Evolutionary conservation across 2,888 invertebrate genomes (phyloP).

Genomic region (Heliconius cydno): DNA sequence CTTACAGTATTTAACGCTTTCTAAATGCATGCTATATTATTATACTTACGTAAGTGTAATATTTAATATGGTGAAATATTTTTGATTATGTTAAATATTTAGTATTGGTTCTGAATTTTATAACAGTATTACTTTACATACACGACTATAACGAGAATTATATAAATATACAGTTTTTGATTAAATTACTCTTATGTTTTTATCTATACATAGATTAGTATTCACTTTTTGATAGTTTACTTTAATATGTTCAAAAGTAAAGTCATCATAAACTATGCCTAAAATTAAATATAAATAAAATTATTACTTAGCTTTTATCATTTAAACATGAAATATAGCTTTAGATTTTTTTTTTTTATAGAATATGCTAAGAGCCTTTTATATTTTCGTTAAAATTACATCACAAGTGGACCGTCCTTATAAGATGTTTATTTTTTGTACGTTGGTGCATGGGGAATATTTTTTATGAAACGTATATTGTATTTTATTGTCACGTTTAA

Average conservation of each 20-base stretch:
- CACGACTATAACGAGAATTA: background rate
- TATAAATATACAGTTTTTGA: background rate
- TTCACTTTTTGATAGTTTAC: background rate
- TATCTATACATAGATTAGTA: no score
- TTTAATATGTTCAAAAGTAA: background rate
- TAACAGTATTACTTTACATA: constrained; percentile 7
- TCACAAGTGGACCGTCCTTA: constrained; percentile 25
- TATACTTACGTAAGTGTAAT: constrained; percentile 48
- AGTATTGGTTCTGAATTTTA: constrained; percentile 13
- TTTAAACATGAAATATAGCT: background rate
- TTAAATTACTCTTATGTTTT: background rate
- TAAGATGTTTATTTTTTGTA: constrained; percentile 13
- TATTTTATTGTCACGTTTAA: background rate
- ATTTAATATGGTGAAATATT: constrained; percentile 46
- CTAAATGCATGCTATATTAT: constrained; percentile 39
- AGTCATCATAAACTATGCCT: background rate
- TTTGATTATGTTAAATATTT: constrained; percentile 50
- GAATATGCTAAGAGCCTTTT: background rate
- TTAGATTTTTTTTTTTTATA: background rate
- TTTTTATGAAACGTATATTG: background rate
- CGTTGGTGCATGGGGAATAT: background rate
- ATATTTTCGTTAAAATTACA: constrained; percentile 12
- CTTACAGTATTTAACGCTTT: constrained; percentile 44
- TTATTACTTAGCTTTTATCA: background rate
- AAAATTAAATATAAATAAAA: background rate